Percentiles rank a stretch among this genome's conserved stretches.
Evolutionary conservation across 2,888 invertebrate genomes (phyloP).

Genomic region (Noctua fimbriata): DNA sequence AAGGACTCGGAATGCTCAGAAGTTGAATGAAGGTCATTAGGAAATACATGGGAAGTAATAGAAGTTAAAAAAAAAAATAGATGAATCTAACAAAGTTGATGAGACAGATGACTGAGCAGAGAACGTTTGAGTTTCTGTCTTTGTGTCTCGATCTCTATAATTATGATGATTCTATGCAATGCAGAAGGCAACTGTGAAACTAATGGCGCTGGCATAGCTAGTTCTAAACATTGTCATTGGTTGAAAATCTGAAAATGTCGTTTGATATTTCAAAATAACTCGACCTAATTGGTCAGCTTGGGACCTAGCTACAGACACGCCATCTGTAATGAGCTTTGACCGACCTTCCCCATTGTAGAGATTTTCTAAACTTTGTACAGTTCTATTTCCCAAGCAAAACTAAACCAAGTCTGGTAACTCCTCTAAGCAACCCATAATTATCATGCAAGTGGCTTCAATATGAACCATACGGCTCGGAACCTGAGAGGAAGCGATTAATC

Average conservation of each 20-base stretch:
- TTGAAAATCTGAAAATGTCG: neutral
- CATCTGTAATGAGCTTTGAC: neutral
- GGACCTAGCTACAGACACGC: neutral
- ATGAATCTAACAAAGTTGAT: neutral
- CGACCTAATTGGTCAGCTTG: neutral
- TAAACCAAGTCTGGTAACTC: neutral
- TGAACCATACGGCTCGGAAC: slow-evolving; percentile 30
- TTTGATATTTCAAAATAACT: neutral
- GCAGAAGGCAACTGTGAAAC: neutral
- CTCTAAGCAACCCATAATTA: neutral
- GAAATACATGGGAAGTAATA: too few species aligned
- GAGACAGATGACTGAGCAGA: neutral
- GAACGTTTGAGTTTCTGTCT: neutral
- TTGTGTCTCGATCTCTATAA: neutral
- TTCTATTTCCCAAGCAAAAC: slow-evolving; percentile 5
- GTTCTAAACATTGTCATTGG: neutral
- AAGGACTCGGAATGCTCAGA: too few species aligned
- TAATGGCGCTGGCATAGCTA: neutral
- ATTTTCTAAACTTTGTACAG: neutral
- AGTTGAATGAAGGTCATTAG: neutral
- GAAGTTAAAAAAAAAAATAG: neutral
- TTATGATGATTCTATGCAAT: neutral
- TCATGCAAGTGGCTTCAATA: slow-evolving; percentile 23
- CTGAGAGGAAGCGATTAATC: slow-evolving; percentile 75
- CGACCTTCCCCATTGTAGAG: neutral